Evolutionary conservation across 2,888 invertebrate genomes (phyloP).

Genomic region (Andrena marginata): DNA sequence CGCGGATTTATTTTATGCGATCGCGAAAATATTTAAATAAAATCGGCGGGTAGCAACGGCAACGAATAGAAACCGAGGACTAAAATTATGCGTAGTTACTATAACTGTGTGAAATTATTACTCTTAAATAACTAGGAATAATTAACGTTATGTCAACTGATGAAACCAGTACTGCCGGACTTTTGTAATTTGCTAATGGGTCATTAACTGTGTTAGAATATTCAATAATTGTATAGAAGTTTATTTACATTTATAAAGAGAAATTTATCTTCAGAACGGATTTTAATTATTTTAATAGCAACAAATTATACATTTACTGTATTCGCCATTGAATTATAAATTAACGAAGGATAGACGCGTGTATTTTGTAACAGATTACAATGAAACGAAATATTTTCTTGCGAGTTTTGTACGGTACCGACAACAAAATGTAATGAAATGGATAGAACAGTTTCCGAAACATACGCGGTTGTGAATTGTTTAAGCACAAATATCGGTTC

Average conservation of each 20-base stretch:
- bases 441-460: conserved; percentile 32
- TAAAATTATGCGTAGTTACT: conserved; percentile 31
- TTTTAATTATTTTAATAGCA: conserved; percentile 32
- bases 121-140: conserved; percentile 8
- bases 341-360: conserved; percentile 14
- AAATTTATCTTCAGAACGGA: conserved; percentile 6
- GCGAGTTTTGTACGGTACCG: conserved; percentile 21
- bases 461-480: neutral
- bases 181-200: conserved; percentile 12
- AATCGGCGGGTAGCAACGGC: conserved; percentile 11
- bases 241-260: conserved; percentile 9
- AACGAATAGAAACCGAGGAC: conserved; percentile 22
- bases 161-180: conserved; percentile 1
- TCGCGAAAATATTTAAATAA: conserved; percentile 1
- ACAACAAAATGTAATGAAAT: conserved; percentile 18
- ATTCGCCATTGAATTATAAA: conserved; percentile 21
- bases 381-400: conserved; percentile 28
- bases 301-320: conserved; percentile 25
- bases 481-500: conserved; percentile 7
- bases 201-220: conserved; percentile 15
- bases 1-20: conserved; percentile 10
- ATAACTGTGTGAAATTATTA: conserved; percentile 26
- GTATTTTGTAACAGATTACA: conserved; percentile 17
- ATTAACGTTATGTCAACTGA: conserved; percentile 7
- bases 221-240: conserved; percentile 5